Evolutionary conservation across 2,888 invertebrate genomes (phyloP).

Genomic region (Electrophaes corylata): DNA sequence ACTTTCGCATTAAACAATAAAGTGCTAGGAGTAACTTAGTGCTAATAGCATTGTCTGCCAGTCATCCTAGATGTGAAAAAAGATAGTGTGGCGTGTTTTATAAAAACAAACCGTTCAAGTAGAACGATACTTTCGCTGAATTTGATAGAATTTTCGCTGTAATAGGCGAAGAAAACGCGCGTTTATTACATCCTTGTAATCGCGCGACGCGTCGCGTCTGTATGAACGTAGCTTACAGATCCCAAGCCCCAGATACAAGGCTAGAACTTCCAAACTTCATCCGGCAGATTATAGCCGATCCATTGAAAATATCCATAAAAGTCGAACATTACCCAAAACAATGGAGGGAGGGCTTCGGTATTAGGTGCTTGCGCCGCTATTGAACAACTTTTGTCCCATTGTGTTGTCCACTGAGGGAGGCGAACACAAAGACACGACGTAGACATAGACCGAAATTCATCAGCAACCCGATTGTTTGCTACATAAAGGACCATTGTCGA

Average conservation of each 20-base stretch:
- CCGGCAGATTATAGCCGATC: constrained; percentile 79
- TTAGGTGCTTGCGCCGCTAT: constrained; percentile 82
- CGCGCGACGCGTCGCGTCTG: neutral
- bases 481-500: constrained; percentile 83
- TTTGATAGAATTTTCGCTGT: neutral
- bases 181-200: neutral
- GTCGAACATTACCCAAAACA: constrained; percentile 84
- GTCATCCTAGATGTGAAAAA: no score
- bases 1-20: no score
- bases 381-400: constrained; percentile 84
- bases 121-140: neutral
- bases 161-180: no score
- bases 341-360: constrained; percentile 80
- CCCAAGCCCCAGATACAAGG: constrained; percentile 25
- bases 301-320: constrained; percentile 85
- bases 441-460: constrained; percentile 84
- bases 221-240: constrained; percentile 7
- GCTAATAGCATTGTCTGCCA: no score
- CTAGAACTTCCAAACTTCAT: constrained; percentile 73
- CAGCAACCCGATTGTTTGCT: constrained; percentile 83
- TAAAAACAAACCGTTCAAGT: no score
- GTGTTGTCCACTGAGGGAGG: constrained; percentile 81
- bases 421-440: constrained; percentile 78
- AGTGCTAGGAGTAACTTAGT: no score
- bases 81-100: no score